A percentile compares a stretch with the other conserved stretches of the same genome.
Conservation (phyloP, 1,140 invertebrate genomes). For the Oryzaephilus surinamensis region DNA sequence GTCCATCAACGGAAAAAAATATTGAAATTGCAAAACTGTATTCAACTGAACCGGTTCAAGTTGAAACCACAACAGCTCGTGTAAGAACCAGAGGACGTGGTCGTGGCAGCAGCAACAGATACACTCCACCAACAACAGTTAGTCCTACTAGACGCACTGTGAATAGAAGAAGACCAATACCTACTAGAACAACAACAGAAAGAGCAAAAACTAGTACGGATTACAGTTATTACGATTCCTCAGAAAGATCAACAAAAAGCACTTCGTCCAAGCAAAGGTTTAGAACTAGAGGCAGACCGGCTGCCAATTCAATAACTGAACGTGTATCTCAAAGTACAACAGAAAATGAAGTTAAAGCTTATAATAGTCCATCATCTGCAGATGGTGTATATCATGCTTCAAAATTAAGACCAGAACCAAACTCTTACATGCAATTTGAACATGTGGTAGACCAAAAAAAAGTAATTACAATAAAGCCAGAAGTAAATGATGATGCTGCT, state of each 20-base stretch:
- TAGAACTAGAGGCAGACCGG: constrained; percentile 23
- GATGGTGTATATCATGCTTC: constrained; percentile 5
- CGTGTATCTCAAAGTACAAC: constrained; percentile 14
- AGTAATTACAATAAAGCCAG: constrained; percentile 10
- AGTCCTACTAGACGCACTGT: constrained; percentile 10
- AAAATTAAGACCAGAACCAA: constrained; percentile 4
- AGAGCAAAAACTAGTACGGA: constrained; percentile 38
- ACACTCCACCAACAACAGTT: constrained; percentile 15
- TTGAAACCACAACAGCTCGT: constrained; percentile 36
- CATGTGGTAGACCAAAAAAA: constrained; percentile 12
- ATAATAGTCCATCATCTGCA: constrained; percentile 9
- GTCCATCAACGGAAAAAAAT: constrained; percentile 30
- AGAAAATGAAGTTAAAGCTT: constrained; percentile 16
- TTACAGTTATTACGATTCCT: no score
- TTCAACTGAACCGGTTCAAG: constrained; percentile 34
- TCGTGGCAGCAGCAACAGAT: constrained; percentile 15
- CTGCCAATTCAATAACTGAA: constrained; percentile 11
- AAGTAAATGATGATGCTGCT: constrained; percentile 3
- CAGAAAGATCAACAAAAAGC: constrained; percentile 38
- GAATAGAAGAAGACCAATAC: constrained; percentile 16
- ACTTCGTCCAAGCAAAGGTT: constrained; percentile 30
- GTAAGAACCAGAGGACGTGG: constrained; percentile 24
- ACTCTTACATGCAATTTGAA: constrained; percentile 18
- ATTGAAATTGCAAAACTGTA: constrained; percentile 33
- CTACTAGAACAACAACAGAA: constrained; percentile 28